Evolutionary conservation across 2,888 invertebrate genomes (phyloP), one percentile per base, ranked within the genome.

Genomic region (Adelphocoris suturalis): DNA sequence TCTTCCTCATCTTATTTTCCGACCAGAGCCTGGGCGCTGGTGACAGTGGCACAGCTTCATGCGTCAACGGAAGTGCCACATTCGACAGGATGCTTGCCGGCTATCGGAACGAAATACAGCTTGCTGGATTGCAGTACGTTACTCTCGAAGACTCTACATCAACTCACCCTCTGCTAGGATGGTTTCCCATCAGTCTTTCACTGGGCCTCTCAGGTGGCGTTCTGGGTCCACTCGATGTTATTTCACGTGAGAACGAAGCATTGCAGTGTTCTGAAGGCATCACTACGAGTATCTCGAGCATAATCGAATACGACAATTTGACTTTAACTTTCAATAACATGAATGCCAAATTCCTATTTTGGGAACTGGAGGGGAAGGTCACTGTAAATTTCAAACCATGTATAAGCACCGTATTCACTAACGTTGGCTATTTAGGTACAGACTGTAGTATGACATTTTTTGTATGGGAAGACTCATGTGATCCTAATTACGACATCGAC

Each of bases 371-470:
- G 0, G 68, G 68, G 1, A 68, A 11, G 0, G 0, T 68, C 19
- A 23, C 68, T 19, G 12, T 27, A 0, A 68, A 23, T 11, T 23
- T 68, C 19, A 0, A n/a, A 68, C 68, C 68, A 12, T 68, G 68
- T 13, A 68, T 68, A 23, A 68, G 68, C 27, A 68, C 68, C 5
- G 19, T 23, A 5, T 23, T 68, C 68, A 68, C 68, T 23, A 68
- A 68, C 23, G 23, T 68, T 19, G 68, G 68, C 5, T 68, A 68
- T 27, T 68, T 68, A 68, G 68, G 68, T 11, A 68, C 68, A 0
- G 68, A 68, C 68, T 68, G 68, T 23, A 68, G 68, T 23, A 68
- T 68, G 68, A 68, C 68, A 0, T 68, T 19, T 11, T 68, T 68
- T 3, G 68, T 27, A 23, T 68, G 68, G 68, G 23, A 68, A 68